Evolutionary conservation across 2,888 invertebrate species (phyloP).

Genomic region (Apotomis capreana): DNA sequence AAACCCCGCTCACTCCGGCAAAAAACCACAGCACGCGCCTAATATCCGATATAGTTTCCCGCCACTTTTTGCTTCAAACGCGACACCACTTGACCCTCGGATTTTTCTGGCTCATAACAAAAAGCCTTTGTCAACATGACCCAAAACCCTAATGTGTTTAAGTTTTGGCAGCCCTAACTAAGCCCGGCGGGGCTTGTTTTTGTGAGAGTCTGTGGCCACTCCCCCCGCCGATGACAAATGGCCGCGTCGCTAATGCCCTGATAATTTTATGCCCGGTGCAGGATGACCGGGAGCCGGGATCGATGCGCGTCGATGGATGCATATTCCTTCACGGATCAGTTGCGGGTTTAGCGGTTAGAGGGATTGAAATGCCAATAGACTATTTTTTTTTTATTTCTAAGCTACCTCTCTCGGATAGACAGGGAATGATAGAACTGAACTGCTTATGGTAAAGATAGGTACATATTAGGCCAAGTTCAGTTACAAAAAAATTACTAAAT

Average conservation of each 20-base stretch:
- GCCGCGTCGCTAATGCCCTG: constrained; percentile 78
- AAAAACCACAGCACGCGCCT: constrained; percentile 73
- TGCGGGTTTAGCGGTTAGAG: constrained; percentile 62
- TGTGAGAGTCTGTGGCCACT: constrained; percentile 79
- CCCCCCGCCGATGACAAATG: constrained; percentile 79
- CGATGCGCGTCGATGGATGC: constrained; percentile 75
- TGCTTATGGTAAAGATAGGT: no score
- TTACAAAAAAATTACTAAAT: no score
- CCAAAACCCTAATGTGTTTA: constrained; percentile 38
- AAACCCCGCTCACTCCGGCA: constrained; percentile 56
- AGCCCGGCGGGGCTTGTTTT: constrained; percentile 79
- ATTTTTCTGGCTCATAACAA: constrained; percentile 57
- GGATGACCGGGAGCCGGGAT: constrained; percentile 76
- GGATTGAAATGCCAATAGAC: constrained; percentile 51
- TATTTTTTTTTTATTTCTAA: not conserved
- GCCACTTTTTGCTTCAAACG: constrained; percentile 71
- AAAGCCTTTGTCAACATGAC: constrained; percentile 28
- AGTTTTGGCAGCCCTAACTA: constrained; percentile 46
- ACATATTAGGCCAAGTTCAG: no score
- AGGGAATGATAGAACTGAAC: no score
- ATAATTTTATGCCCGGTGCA: constrained; percentile 75
- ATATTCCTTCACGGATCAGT: constrained; percentile 71
- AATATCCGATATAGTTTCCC: constrained; percentile 81
- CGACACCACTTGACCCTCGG: constrained; percentile 80
- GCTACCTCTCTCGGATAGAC: not conserved